Conservation (phyloP, 2,113 vertebrate genomes). For the Suncus etruscus region DNA sequence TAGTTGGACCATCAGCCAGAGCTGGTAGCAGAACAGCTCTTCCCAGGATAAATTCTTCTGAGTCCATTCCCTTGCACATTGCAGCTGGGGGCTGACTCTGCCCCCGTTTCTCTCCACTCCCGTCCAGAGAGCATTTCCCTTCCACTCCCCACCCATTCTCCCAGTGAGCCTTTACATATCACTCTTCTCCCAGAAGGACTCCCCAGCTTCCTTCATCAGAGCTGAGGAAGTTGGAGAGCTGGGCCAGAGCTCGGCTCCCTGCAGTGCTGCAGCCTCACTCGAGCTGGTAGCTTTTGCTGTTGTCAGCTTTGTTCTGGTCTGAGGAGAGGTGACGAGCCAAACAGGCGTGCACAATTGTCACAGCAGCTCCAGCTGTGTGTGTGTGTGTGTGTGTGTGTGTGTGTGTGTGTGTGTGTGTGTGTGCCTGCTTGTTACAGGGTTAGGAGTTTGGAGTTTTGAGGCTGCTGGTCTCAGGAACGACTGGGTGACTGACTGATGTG, state of each 20-base stretch:
- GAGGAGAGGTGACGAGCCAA: constrained; percentile 28
- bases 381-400: too few relatives aligned
- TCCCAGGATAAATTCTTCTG: not conserved
- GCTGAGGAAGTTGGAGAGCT: rapidly evolving
- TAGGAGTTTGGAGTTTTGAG: not conserved
- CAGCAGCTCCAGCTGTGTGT: not conserved
- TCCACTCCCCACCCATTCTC: not conserved
- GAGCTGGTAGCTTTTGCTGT: not conserved
- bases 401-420: not conserved
- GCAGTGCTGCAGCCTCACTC: not conserved
- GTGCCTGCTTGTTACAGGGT: constrained; percentile 8
- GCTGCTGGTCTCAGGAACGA: not conserved
- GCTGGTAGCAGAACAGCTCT: not conserved
- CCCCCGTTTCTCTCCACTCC: not conserved
- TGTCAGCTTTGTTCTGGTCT: constrained; percentile 56
- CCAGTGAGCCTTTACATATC: not conserved
- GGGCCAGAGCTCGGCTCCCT: not conserved
- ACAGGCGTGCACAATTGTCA: constrained; percentile 57
- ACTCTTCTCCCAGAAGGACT: not conserved
- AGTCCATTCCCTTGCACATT: not conserved
- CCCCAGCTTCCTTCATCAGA: not conserved
- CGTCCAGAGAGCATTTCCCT: not conserved
- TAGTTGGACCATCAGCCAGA: not conserved
- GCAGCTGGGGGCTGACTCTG: not conserved
- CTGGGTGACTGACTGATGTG: not conserved